Evolutionary conservation across 2,797 vertebrate species (phyloP).

Genomic region (Tapirus indicus): DNA sequence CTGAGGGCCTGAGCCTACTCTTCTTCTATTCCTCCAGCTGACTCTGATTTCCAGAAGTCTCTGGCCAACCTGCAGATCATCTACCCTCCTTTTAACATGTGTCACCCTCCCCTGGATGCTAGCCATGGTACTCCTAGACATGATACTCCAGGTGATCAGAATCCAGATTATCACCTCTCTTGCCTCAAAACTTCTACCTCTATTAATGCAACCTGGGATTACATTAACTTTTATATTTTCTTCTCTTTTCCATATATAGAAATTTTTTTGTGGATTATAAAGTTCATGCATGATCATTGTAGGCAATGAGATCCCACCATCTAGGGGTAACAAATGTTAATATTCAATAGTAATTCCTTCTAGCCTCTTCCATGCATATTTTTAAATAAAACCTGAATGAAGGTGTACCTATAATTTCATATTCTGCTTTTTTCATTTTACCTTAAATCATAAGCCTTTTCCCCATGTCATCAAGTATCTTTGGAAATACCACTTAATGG

Average conservation of each 20-base stretch:
- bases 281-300: not conserved
- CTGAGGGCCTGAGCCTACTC: not conserved
- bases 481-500: not conserved
- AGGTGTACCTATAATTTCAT: not conserved
- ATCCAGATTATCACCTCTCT: not conserved
- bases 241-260: conserved; percentile 7
- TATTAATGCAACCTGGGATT: not conserved
- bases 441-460: not conserved
- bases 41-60: not conserved
- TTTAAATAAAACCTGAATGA: conserved; percentile 51
- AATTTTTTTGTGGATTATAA: not conserved
- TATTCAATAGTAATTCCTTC: not conserved
- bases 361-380: not conserved
- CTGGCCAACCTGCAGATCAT: not conserved
- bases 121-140: no score
- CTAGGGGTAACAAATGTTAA: not conserved
- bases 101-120: not conserved
- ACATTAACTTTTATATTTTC: not conserved
- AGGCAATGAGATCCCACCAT: not conserved
- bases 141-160: not conserved
- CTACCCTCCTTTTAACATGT: not conserved
- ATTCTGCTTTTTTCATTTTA: conserved; percentile 1
- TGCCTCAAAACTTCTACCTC: conserved; percentile 20
- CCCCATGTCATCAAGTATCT: not conserved
- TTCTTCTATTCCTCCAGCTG: not conserved